Conservation (phyloP, 2,113 vertebrate genomes). For the Microcebus ravelobensis region DNA sequence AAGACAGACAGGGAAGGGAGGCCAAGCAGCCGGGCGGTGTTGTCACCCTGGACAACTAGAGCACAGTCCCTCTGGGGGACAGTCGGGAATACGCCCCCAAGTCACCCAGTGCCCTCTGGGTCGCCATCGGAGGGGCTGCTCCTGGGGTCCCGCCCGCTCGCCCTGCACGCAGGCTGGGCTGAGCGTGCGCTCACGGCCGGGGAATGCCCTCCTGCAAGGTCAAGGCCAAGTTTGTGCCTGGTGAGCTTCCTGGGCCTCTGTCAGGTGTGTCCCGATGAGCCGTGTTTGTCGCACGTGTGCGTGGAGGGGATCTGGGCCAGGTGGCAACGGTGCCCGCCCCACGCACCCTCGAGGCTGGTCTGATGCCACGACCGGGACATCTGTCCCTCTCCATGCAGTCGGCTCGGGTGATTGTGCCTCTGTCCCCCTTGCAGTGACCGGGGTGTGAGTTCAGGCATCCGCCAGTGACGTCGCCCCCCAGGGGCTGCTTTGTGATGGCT, state of each 20-base stretch:
- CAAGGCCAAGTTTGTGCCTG: background rate
- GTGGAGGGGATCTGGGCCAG: background rate
- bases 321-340: rapidly evolving
- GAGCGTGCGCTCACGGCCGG: background rate
- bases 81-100: background rate
- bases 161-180: background rate
- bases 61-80: background rate
- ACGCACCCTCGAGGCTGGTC: background rate
- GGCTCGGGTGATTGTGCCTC: background rate
- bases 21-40: rapidly evolving
- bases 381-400: too few relatives aligned
- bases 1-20: background rate
- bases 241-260: background rate
- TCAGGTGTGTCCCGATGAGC: background rate
- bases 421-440: too few relatives aligned
- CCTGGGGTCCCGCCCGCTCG: rapidly evolving
- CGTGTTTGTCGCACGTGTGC: too few relatives aligned
- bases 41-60: background rate
- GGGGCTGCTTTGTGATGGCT: background rate
- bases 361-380: background rate
- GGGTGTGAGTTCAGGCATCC: background rate
- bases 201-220: background rate
- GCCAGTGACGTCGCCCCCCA: background rate
- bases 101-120: background rate
- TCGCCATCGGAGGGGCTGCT: background rate